Evolutionary conservation across 2,888 invertebrate species (phyloP), one percentile per base, ranked within the genome.

Genomic region (Meteorus colon): DNA sequence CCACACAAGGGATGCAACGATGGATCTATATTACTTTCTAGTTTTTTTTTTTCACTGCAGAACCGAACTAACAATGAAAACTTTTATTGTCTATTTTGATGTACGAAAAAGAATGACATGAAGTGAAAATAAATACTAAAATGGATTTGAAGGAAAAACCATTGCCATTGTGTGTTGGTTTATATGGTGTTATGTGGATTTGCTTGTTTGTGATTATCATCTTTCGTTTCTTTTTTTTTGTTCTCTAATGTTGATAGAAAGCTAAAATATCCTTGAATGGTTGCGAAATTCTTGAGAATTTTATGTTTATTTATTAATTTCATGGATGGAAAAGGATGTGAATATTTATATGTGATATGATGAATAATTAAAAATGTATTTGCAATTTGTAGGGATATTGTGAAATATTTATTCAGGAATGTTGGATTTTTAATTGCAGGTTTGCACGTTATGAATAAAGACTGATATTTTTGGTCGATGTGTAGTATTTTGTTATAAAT

Each of bases 1-100:
- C 70, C 51, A 55, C 31, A 45, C 62, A 51, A 37, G 19, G 31
- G 31, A 31, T 62, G 31, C 77, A 79, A 79, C 69, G 74, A 76
- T 34, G 76, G 76, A 78, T 80, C 59, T 51, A n/a, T 59, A 51
- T 69, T 29, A 24, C 24, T 66, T 41, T 10, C n/a, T 51, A 16
- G 0, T 51, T 16, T 45, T 2, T n/a, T n/a, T 3, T 4, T 4
- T 51, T 45, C 14, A 16, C 12, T 62, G 1, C 31, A 34, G 4
- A 27, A 14, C 1, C 29, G 12, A 12, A 27, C 12, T 31, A 31
- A 31, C 29, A 62, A 29, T 48, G n/a, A 24, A 19, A 55, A 55
- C 2, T 55, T 48, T 16, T 48, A n/a, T 48, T 48, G 16, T 19
- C 2, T 19, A 6, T 55, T 55, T 8, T 48, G 12, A 41, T 48